Conservation (phyloP, 2,888 invertebrate species). For the Arctia plantaginis region DNA sequence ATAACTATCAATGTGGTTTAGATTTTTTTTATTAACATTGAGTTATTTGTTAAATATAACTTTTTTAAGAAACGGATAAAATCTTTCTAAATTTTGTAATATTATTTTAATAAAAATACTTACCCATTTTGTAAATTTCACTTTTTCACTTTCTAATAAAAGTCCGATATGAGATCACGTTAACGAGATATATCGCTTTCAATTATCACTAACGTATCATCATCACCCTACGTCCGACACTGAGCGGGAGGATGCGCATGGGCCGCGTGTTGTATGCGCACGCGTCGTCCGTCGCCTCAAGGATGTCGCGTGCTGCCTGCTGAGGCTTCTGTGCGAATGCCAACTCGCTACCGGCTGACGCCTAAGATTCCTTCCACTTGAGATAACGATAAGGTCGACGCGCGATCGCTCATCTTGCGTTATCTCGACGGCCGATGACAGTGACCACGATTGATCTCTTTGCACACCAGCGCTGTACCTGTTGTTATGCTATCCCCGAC, state of each 20-base stretch:
- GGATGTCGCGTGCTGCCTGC: slow-evolving; percentile 81
- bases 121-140: slow-evolving; percentile 79
- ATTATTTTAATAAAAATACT: slow-evolving; percentile 54
- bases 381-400: slow-evolving; percentile 81
- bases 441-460: slow-evolving; percentile 74
- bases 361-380: slow-evolving; percentile 79
- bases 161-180: slow-evolving; percentile 77
- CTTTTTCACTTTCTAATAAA: slow-evolving; percentile 67
- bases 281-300: slow-evolving; percentile 72
- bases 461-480: slow-evolving; percentile 50
- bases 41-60: background rate
- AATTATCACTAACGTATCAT: slow-evolving; percentile 77
- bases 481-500: slow-evolving; percentile 48
- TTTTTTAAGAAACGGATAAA: background rate
- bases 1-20: background rate
- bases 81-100: too few species aligned
- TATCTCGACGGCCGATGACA: slow-evolving; percentile 70
- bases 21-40: background rate
- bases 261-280: slow-evolving; percentile 58
- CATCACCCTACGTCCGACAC: slow-evolving; percentile 72
- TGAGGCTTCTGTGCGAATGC: slow-evolving; percentile 84
- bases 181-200: slow-evolving; percentile 65
- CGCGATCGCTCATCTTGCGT: slow-evolving; percentile 79
- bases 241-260: slow-evolving; percentile 64
- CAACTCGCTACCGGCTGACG: slow-evolving; percentile 66